Percentiles rank a stretch among this genome's conserved stretches.
Evolutionary conservation across 2,113 vertebrate genomes (phyloP).

Genomic region (Zosterops pallidus): DNA sequence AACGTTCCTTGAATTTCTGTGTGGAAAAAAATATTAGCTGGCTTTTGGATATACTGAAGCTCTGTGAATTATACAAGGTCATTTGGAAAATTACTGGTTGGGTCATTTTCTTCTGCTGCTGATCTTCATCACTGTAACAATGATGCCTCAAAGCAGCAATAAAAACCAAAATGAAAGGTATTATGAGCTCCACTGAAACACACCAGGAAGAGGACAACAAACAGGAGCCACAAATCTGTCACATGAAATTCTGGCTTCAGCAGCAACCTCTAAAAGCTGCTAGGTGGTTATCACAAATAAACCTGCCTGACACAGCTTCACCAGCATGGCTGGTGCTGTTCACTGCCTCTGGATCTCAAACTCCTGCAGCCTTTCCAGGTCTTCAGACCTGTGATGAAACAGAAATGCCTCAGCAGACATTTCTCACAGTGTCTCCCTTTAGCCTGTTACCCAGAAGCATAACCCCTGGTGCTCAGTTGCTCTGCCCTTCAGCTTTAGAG

Average conservation of each 20-base stretch:
- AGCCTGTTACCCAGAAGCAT: background rate
- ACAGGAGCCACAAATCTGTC: background rate
- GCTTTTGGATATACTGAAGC: background rate
- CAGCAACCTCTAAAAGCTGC: background rate
- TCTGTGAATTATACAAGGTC: background rate
- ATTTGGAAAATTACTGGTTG: background rate
- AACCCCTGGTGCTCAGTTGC: background rate
- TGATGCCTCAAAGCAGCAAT: background rate
- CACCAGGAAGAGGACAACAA: background rate
- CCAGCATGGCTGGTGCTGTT: background rate
- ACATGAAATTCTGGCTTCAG: background rate
- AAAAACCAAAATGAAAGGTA: background rate
- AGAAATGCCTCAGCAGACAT: background rate
- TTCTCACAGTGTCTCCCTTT: background rate
- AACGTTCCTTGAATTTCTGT: background rate
- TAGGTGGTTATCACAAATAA: background rate
- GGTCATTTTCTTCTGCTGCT: background rate
- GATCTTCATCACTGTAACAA: background rate
- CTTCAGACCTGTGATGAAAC: background rate
- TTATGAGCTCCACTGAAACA: background rate
- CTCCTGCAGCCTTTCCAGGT: background rate
- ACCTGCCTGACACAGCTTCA: background rate
- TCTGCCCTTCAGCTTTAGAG: background rate
- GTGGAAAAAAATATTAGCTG: background rate
- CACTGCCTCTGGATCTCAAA: background rate